These are phyloP conservation scores for Mormyrus hasselquistii DNA, from an alignment of 2,797 vertebrate species.

Conservation along the genomic window DNA sequence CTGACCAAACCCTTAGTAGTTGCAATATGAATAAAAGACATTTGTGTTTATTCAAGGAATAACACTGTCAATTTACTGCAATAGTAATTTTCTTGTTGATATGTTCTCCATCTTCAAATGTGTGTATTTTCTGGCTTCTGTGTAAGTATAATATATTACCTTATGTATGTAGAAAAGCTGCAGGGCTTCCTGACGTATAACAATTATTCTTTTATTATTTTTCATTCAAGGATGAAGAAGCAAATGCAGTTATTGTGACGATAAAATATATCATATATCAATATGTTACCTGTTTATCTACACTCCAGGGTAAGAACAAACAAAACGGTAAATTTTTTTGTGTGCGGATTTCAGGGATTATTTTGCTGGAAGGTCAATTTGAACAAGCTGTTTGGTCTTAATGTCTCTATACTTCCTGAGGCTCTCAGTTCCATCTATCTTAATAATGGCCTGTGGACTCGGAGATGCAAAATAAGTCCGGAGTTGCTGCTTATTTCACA, in stretches of 20 bases:
- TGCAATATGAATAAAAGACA: neutral
- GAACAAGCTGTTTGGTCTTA: neutral
- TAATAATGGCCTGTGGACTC: neutral
- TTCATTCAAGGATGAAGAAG: neutral
- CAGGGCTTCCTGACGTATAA: neutral
- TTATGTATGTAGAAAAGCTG: neutral
- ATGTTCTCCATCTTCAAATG: neutral
- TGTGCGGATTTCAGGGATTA: neutral
- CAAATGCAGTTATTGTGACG: neutral
- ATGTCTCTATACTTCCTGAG: neutral
- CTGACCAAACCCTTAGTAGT: neutral
- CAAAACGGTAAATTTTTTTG: neutral
- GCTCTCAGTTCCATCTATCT: neutral
- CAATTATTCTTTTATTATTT: neutral
- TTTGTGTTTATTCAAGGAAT: constrained; percentile 6
- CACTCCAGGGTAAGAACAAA: neutral
- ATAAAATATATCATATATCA: neutral
- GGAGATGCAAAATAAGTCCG: neutral
- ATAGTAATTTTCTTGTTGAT: neutral
- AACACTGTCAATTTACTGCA: neutral
- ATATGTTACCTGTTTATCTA: neutral
- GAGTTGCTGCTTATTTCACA: neutral
- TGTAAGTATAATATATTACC: neutral
- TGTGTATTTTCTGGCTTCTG: neutral
- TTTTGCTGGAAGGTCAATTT: neutral